Evolutionary conservation across 2,797 vertebrate genomes (phyloP), one percentile per base, ranked within the genome.

Genomic region (Enteromius afrohamiltoni): DNA sequence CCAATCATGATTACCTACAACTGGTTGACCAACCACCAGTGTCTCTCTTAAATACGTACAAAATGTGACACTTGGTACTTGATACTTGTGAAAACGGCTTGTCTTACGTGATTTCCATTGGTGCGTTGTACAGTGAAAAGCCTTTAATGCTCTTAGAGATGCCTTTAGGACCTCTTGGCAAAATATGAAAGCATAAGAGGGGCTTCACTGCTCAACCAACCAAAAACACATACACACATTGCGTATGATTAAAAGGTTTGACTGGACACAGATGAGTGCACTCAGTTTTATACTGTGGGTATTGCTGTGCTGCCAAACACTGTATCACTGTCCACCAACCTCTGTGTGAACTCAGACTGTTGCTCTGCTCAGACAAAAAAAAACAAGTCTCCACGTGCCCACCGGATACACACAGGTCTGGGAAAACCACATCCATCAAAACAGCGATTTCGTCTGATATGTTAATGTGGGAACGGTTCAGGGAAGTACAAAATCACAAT

Each of bases 321-420:
- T 70, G 65, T 37, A 83, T 83, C 82, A 83, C 75, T 83, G 82
- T 78, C 82, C 75, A 70, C 51, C 82, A 77, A 78, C 53, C 65
- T 45, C 82, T 77, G 75, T 37, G 74, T 83, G 74, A 83, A 75
- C 62, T 83, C 34, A 58, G 67, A 74, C 58, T 47, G 55, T 1
- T 16, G 80, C 42, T 82, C 62, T 14, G n/a, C 74, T 69, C 64
- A 45, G 45, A 70, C 51, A 70, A 70, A 83, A 70, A 83, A 65
- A 67, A 76, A 85, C 79, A 81, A 75, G 64, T 37, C 51, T 77
- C 53, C 23, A 68, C 62, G 2, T 76, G 79, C 83, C 49, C 78
- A 58, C 34, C 60, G 5, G 60, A 75, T 47, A 58, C 74, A 83
- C n/a, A 67, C 71, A 82, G 34, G 70, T 67, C 47, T 83, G 16